These are phyloP conservation scores for Drosophila neutralis DNA, from an alignment of 2,888 invertebrate genomes.

Conservation along the genomic window DNA sequence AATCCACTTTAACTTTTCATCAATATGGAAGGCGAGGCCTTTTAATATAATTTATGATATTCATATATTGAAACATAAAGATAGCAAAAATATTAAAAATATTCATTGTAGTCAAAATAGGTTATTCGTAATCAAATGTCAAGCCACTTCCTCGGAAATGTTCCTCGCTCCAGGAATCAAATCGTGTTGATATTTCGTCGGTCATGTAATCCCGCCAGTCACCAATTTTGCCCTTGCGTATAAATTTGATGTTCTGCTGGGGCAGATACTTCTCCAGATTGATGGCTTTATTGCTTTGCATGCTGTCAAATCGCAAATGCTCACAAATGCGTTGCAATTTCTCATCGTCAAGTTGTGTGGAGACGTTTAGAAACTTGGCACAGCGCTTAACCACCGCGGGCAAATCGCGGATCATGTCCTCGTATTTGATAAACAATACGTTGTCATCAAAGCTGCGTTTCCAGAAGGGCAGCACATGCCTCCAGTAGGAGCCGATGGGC, in stretches of 20 bases:
- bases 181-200: conserved; percentile 88
- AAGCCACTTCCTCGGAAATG: conserved; percentile 88
- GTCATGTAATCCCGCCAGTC: conserved; percentile 92
- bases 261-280: conserved; percentile 89
- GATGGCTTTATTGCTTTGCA: conserved; percentile 92
- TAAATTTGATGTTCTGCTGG: conserved; percentile 87
- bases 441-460: conserved; percentile 89
- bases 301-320: conserved; percentile 92
- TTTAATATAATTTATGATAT: background rate
- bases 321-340: conserved; percentile 89
- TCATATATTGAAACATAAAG: background rate
- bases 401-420: conserved; percentile 92
- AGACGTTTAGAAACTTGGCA: conserved; percentile 86
- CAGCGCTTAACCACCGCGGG: conserved; percentile 88
- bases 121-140: conserved; percentile 86
- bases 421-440: conserved; percentile 91
- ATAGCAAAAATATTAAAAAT: background rate
- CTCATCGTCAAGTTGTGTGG: conserved; percentile 88
- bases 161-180: conserved; percentile 89
- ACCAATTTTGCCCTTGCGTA: conserved; percentile 91
- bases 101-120: background rate
- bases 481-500: conserved; percentile 88
- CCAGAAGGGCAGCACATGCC: conserved; percentile 90
- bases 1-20: background rate
- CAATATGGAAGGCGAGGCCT: background rate